phyloP scores from a whole-genome alignment of 2,797 vertebrate species.

The Malurus leucopterus region DNA sequence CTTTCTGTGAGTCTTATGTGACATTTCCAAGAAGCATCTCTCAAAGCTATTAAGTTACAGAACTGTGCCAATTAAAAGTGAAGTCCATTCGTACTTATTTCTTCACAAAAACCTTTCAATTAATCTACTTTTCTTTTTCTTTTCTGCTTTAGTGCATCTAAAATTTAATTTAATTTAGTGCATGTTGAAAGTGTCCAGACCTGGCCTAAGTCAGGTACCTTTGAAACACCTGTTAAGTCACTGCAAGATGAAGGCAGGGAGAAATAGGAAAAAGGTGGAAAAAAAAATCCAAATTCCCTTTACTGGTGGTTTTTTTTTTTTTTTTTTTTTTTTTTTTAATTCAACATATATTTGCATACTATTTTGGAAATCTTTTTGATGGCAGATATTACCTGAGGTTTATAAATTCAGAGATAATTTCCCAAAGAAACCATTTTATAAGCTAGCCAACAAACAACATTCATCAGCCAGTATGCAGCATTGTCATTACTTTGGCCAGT shows the following conservation, averaged over 20 bases:
- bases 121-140: not conserved
- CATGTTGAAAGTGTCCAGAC: not conserved
- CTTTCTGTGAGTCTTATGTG: not conserved
- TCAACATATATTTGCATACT: not conserved
- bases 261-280: not conserved
- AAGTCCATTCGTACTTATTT: not conserved
- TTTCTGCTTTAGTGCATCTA: not conserved
- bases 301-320: not conserved
- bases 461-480: constrained; percentile 14
- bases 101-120: not conserved
- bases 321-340: not conserved
- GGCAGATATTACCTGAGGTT: not conserved
- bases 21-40: not conserved
- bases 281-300: not conserved
- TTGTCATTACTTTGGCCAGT: not conserved
- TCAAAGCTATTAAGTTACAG: not conserved
- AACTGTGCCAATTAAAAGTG: not conserved
- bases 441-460: constrained; percentile 23
- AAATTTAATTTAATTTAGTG: too few relatives aligned
- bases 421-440: constrained; percentile 62
- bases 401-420: not conserved
- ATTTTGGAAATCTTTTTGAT: not conserved
- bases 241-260: not conserved
- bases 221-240: not conserved
- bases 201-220: not conserved